phyloP scores from a whole-genome alignment of 2,888 invertebrate genomes.

The Tachina fera region DNA sequence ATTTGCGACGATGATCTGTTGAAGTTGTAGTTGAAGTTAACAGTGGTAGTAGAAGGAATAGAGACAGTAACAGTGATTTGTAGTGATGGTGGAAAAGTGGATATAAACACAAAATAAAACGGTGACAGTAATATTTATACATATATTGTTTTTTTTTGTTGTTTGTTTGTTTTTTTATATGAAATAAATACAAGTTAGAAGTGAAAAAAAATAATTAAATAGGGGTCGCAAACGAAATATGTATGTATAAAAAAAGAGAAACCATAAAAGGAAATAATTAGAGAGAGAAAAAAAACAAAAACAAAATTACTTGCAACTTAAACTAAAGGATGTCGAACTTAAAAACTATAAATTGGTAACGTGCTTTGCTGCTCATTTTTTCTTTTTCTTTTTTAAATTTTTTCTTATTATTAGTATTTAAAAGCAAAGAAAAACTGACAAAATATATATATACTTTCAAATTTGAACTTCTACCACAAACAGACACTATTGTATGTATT shows the following conservation, averaged over 20 bases:
- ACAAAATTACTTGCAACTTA: slow-evolving; percentile 59
- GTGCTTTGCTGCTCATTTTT: slow-evolving; percentile 56
- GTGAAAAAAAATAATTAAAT: slow-evolving; percentile 31
- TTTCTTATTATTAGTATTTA: slow-evolving; percentile 10
- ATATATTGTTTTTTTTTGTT: not conserved
- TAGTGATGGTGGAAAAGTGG: slow-evolving; percentile 64
- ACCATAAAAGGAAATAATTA: slow-evolving; percentile 34
- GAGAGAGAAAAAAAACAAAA: not conserved
- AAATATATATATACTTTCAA: slow-evolving; percentile 45
- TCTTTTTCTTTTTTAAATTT: not conserved
- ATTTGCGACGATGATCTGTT: slow-evolving; percentile 84
- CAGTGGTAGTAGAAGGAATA: slow-evolving; percentile 35
- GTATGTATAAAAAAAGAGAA: slow-evolving; percentile 44
- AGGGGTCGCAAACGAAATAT: slow-evolving; percentile 41
- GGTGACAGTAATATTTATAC: slow-evolving; percentile 65
- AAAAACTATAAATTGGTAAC: slow-evolving; percentile 49
- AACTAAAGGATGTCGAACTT: slow-evolving; percentile 53
- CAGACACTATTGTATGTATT: slow-evolving; percentile 31
- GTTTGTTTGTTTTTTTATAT: slow-evolving; percentile 3
- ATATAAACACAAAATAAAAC: slow-evolving; percentile 70
- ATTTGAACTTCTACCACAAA: slow-evolving; percentile 56
- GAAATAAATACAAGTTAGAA: slow-evolving; percentile 41
- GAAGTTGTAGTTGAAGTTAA: slow-evolving; percentile 63
- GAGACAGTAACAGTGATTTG: slow-evolving; percentile 37
- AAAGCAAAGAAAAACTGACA: slow-evolving; percentile 16